Base-by-base conservation (phyloP, 2,797 vertebrate genomes). In the Uromys caudimaculatus region DNA sequence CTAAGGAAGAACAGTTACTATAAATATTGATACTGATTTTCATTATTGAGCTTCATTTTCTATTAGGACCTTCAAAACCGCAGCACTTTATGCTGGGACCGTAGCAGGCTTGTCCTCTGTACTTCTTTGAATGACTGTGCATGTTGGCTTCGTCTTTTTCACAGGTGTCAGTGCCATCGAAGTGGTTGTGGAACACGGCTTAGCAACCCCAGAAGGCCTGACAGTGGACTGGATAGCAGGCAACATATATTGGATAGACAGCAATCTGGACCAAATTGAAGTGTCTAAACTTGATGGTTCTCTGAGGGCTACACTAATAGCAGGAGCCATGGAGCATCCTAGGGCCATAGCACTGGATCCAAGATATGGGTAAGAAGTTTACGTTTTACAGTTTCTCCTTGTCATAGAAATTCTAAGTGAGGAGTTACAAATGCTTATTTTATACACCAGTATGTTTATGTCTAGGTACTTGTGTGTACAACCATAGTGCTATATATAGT, bases 161-260 rank as follows among this genome's bases (percentile, higher is more conserved):
- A 85, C 60, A 99, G 99, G 99, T 95, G 99, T 99, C 90, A 99
- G 98, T 27, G 99, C 99, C 87, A 99, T 99, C 17, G 99, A 99
- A 97, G 99, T 99, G 83, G 99, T 99, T 19, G 99, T 99, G 77
- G 99, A 99, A 69, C 99, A 99, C 5, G 99, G 99, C 4, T 97
- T 99, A 98, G 99, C 99, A 88, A 99, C 99, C 19, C 99, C 99
- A 4, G 99, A 99, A 98, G 99, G 99, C 50, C 98, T 99, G 95
- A 99, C 99, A 3, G 99, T 99, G 38, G 99, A 99, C 96, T 99
- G 99, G 99, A 99, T 99, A 95, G 99, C 99, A 54, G 99, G 99
- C 85, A 99, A 99, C 97, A 99, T 99, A 64, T 99, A 99, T 97
- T 99, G 99, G 99, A 99, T 99, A 94, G 99, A 99, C 98, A 99